These are phyloP conservation scores for Drosophila erecta DNA, from an alignment of 1,140 invertebrate species.

Conservation along the genomic window DNA sequence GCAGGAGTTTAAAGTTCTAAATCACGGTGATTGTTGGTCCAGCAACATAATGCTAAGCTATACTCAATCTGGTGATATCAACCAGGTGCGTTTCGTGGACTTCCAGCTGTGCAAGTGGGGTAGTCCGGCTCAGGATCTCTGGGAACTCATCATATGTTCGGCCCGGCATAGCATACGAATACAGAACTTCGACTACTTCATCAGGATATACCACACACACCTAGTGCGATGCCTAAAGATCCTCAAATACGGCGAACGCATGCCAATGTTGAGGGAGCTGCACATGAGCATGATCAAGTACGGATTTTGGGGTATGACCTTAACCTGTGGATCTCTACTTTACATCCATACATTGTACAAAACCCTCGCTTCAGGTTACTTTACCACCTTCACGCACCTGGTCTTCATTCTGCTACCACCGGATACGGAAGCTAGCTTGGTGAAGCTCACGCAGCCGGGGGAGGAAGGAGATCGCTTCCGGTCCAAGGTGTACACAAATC, in stretches of 20 bases:
- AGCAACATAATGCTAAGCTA: slow-evolving; percentile 85
- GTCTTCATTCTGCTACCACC: slow-evolving; percentile 71
- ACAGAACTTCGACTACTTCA: slow-evolving; percentile 71
- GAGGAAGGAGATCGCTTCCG: slow-evolving; percentile 76
- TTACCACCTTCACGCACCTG: slow-evolving; percentile 75
- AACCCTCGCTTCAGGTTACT: slow-evolving; percentile 50
- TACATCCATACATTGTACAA: too few relatives aligned
- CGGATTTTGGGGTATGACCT: slow-evolving; percentile 72
- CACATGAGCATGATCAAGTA: slow-evolving; percentile 78
- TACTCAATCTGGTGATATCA: slow-evolving; percentile 61
- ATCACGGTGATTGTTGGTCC: slow-evolving; percentile 87
- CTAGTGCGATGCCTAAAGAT: slow-evolving; percentile 62
- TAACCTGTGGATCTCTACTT: too few relatives aligned
- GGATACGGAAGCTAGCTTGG: slow-evolving; percentile 68
- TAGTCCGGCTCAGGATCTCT: slow-evolving; percentile 84
- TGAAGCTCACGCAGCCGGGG: slow-evolving; percentile 60
- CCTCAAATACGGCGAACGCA: slow-evolving; percentile 62
- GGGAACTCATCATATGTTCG: slow-evolving; percentile 74
- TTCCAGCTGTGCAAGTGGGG: slow-evolving; percentile 83
- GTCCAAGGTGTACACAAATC: slow-evolving; percentile 73
- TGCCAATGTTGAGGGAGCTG: slow-evolving; percentile 62
- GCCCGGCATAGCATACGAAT: slow-evolving; percentile 69
- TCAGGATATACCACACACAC: slow-evolving; percentile 73
- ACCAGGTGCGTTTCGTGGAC: slow-evolving; percentile 84
- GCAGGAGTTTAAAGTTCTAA: slow-evolving; percentile 87